Evolutionary conservation across 2,888 invertebrate genomes (phyloP).

Genomic region (Euproctis similis): DNA sequence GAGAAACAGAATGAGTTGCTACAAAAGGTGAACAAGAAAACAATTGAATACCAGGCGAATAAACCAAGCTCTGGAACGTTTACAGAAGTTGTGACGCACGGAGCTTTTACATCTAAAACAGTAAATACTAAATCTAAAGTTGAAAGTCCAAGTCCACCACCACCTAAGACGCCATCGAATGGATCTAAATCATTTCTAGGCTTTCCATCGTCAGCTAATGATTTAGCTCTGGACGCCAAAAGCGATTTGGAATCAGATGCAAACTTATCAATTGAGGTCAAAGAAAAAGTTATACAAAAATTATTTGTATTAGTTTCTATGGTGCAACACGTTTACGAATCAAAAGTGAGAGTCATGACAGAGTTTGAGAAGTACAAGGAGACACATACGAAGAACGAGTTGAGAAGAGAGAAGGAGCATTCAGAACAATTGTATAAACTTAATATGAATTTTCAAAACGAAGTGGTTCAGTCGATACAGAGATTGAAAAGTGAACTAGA

Average conservation of each 20-base stretch:
- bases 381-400: conserved; percentile 55
- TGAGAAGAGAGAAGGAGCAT: conserved; percentile 60
- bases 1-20: conserved; percentile 57
- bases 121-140: conserved; percentile 24
- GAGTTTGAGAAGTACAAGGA: conserved; percentile 67
- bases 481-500: conserved; percentile 61
- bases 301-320: conserved; percentile 60
- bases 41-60: conserved; percentile 56
- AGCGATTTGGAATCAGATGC: conserved; percentile 63
- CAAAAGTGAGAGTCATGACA: conserved; percentile 62
- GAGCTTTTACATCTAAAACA: conserved; percentile 57
- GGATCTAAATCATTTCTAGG: conserved; percentile 53
- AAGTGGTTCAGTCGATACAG: conserved; percentile 63
- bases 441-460: conserved; percentile 66
- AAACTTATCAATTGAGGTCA: conserved; percentile 57
- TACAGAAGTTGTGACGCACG: conserved; percentile 64
- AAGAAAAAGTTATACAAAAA: conserved; percentile 64
- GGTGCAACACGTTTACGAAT: conserved; percentile 66
- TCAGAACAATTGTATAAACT: conserved; percentile 64
- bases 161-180: conserved; percentile 34
- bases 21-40: conserved; percentile 58
- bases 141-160: conserved; percentile 35
- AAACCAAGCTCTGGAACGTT: conserved; percentile 63
- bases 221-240: conserved; percentile 63
- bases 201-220: conserved; percentile 67